phyloP scores from a whole-genome alignment of 2,797 vertebrate genomes.

The Sebastes hopkinsi region DNA sequence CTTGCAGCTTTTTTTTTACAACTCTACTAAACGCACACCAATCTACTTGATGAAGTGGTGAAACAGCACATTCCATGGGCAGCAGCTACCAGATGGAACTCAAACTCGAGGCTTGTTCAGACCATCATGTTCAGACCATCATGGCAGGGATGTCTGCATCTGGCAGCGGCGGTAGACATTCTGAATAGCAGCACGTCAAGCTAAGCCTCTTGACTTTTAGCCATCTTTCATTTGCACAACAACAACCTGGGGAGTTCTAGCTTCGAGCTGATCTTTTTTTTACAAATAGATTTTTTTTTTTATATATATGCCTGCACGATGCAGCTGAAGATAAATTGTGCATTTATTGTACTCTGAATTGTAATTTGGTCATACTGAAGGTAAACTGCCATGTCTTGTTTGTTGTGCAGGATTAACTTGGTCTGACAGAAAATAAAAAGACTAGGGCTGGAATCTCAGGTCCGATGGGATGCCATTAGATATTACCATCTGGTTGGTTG shows the following conservation, averaged over 20 bases:
- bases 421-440: slow-evolving; percentile 54
- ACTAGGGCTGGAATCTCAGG: slow-evolving; percentile 42
- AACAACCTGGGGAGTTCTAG: slow-evolving; percentile 11
- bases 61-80: too few relatives aligned
- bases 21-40: too few relatives aligned
- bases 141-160: slow-evolving; percentile 13
- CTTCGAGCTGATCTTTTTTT: neutral
- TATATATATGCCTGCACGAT: neutral
- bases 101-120: too few relatives aligned
- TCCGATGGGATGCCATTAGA: slow-evolving; percentile 60
- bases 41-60: too few relatives aligned
- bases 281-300: neutral
- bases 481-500: slow-evolving; percentile 63
- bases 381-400: slow-evolving; percentile 11
- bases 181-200: neutral
- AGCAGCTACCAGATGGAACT: too few relatives aligned
- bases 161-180: neutral
- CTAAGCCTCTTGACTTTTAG: neutral
- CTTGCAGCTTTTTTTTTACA: too few relatives aligned
- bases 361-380: slow-evolving; percentile 15
- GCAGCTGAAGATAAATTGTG: neutral
- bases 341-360: slow-evolving; percentile 1
- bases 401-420: slow-evolving; percentile 53
- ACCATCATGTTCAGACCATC: too few relatives aligned
- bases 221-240: slow-evolving; percentile 13